Evolutionary conservation across 2,113 vertebrate genomes (phyloP).

Genomic region (Rhinichthys klamathensis): DNA sequence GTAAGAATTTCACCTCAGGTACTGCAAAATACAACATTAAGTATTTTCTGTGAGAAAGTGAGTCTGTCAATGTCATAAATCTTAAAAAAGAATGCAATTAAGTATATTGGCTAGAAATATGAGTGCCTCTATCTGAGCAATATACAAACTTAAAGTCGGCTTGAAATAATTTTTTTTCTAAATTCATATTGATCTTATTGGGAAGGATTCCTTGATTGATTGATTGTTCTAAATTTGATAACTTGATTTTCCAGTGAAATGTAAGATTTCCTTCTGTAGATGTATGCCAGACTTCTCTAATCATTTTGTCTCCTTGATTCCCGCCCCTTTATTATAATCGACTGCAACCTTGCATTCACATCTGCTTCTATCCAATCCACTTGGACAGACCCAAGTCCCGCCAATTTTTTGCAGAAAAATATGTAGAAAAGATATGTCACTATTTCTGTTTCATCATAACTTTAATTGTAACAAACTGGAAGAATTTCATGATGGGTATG

Average conservation of each 20-base stretch:
- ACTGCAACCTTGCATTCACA: too few species aligned
- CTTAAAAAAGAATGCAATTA: not conserved
- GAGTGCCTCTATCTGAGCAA: not conserved
- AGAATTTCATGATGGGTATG: too few species aligned
- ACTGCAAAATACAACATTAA: slow-evolving; percentile 59
- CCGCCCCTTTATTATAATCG: too few species aligned
- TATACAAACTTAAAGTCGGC: not conserved
- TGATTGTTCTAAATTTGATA: not conserved
- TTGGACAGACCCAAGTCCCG: too few species aligned
- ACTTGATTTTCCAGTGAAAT: not conserved
- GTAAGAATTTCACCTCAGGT: slow-evolving; percentile 68
- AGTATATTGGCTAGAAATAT: not conserved
- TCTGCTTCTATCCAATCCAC: too few species aligned
- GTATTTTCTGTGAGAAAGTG: not conserved
- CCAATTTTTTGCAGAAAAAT: too few species aligned
- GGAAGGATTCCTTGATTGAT: not conserved
- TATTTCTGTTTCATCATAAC: too few species aligned
- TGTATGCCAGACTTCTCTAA: not conserved
- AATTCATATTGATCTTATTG: not conserved
- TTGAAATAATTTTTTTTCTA: not conserved
- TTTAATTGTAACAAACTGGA: too few species aligned
- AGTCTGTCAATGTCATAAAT: not conserved
- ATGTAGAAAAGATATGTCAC: too few species aligned
- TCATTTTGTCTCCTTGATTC: not conserved
- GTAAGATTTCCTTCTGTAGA: not conserved